Evolutionary conservation across 2,113 vertebrate species (phyloP), one percentile per base, ranked within the genome.

Genomic region (Catagonus wagneri): DNA sequence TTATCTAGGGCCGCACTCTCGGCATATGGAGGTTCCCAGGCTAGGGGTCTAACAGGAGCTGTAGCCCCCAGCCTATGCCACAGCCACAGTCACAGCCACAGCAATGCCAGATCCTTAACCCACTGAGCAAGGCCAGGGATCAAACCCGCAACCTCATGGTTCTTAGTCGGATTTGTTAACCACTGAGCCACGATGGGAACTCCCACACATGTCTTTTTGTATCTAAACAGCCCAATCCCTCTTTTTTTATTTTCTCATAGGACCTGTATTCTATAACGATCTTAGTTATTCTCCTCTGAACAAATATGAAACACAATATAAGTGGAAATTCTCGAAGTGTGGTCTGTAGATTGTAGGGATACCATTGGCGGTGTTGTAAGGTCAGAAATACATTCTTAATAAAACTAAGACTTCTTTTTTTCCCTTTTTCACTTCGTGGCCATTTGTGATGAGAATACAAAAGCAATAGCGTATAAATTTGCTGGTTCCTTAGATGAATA

Each of bases 231-330:
- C 23, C 20, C 17, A 5, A 66, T 88, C 69, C 20, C 6, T 71
- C n/a, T 27, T 34, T 29, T 36, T 56, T 36, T 76, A 44, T 34
- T 2, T 5, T 50, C 2, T 84, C 44, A 83, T 23, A 32, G 29
- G 16, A 80, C 20, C 29, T 86, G n/a, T 32, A 56, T 22, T 89
- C 60, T 52, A 50, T 36, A 71, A 25, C 63, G 23, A 69, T 68
- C 22, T 69, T 80, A 54, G 22, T 83, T 65, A 79, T 25, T 88
- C 32, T 78, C 89, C 32, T 90, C 39, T 93, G n/a, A 83, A 83
- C 8, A 36, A 90, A 66, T 60, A 71, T 11, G 34, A 86, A 87
- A 19, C 39, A 61, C 27, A 90, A 81, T 20, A 58, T 78, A 78
- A 69, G 19, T 20, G 80, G 14, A 1, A 75, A 61, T 14, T 66